Conservation (phyloP, 2,113 vertebrate species). For the Plecturocebus donacophilus region DNA sequence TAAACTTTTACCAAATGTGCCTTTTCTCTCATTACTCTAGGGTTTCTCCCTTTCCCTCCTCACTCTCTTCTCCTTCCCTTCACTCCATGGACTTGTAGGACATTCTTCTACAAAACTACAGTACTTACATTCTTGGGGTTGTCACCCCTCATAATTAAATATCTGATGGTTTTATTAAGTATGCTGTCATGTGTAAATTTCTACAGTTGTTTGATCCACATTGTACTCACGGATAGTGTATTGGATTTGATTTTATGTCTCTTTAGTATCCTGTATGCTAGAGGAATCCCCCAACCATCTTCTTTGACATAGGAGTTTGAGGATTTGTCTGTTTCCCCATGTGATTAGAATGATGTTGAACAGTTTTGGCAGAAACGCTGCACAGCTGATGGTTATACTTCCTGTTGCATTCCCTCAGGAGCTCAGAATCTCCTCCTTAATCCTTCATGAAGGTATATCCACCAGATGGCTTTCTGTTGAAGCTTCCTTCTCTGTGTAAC, state of each 20-base stretch:
- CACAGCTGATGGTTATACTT: not conserved
- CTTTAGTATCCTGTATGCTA: not conserved
- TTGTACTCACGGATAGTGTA: fast-evolving
- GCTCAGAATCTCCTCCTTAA: not conserved
- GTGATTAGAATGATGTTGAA: not conserved
- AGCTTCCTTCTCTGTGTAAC: not conserved
- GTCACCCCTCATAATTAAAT: not conserved
- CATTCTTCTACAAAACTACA: not conserved
- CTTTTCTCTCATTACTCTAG: not conserved
- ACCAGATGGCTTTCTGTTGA: not conserved
- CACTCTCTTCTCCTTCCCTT: no score
- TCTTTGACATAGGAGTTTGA: not conserved
- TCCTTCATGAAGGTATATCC: no score
- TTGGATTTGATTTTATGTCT: not conserved
- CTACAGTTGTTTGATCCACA: not conserved
- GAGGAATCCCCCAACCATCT: not conserved
- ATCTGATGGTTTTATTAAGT: not conserved
- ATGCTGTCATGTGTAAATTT: no score
- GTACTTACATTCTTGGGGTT: not conserved
- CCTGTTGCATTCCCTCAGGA: not conserved
- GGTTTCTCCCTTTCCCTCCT: not conserved
- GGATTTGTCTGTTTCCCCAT: not conserved
- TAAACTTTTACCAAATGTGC: not conserved
- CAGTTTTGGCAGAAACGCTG: not conserved
- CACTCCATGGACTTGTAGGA: not conserved